These are phyloP conservation scores for Porites divaricata DNA, from an alignment of 92 coral and sea anemone genomes.

Conservation along the genomic window DNA sequence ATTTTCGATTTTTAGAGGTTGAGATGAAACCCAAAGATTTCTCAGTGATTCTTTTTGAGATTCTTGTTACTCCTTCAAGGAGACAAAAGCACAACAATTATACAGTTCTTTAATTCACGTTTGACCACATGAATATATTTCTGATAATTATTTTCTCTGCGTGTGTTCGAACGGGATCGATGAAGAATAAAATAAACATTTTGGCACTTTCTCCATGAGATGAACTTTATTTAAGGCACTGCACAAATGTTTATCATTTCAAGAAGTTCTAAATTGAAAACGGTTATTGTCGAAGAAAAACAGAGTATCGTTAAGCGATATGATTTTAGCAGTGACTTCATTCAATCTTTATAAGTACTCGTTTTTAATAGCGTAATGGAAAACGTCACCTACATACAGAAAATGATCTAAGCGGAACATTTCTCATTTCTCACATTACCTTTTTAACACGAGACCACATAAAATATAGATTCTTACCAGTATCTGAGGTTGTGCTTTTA, in stretches of 20 bases:
- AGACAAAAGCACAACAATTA: conserved; percentile 6
- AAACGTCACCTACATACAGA: not conserved
- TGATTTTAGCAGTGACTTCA: conserved; percentile 11
- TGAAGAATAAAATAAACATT: conserved; percentile 33
- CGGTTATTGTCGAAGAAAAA: not conserved
- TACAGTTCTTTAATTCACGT: not conserved
- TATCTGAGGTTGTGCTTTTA: conserved; percentile 3
- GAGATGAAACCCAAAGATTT: not conserved
- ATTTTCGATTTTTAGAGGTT: not conserved
- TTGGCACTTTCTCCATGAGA: conserved; percentile 20
- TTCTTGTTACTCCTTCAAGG: not conserved
- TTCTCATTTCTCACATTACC: conserved; percentile 24
- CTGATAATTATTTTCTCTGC: not conserved
- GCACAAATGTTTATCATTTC: conserved; percentile 13
- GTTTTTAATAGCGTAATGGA: not conserved
- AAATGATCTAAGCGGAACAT: not conserved
- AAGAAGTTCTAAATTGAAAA: conserved; percentile 20
- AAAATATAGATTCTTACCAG: conserved; percentile 21
- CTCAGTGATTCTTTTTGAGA: not conserved
- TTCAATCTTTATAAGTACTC: conserved; percentile 1
- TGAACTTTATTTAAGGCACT: not conserved
- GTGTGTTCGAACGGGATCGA: not conserved
- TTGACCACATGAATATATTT: conserved; percentile 13
- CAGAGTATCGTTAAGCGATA: no score
- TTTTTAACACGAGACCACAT: not conserved